These are phyloP conservation scores for Lasioglossum calceatum DNA, from an alignment of 2,888 invertebrate genomes.

Conservation along the genomic window DNA sequence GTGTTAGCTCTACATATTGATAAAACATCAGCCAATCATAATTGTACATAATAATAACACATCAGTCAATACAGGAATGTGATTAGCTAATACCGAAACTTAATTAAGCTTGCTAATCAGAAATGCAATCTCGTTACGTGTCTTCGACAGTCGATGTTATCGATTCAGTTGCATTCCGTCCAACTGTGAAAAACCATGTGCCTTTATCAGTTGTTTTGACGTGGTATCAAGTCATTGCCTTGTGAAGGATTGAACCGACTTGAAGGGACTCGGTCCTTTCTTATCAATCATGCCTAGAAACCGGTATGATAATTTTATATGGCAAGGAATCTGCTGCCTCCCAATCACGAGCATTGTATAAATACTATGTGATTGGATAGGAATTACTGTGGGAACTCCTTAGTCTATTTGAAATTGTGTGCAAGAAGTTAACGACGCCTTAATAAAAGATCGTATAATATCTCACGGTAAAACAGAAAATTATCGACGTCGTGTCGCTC, in stretches of 20 bases:
- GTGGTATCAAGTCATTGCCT: conserved; percentile 4
- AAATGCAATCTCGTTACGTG: not conserved
- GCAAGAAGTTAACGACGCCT: conserved; percentile 27
- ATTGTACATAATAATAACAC: not conserved
- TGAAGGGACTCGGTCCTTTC: not conserved
- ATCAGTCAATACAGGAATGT: not conserved
- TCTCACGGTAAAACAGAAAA: conserved; percentile 7
- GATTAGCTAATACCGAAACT: not conserved
- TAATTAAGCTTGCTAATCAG: conserved; percentile 7
- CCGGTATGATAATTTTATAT: conserved; percentile 38
- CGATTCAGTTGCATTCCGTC: not conserved
- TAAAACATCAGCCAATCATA: not conserved
- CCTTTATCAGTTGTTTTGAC: not conserved
- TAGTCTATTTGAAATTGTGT: not conserved
- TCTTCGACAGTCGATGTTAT: not conserved
- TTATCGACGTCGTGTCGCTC: not conserved
- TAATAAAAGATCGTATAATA: not conserved
- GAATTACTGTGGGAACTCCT: conserved; percentile 12
- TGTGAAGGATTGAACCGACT: conserved; percentile 15
- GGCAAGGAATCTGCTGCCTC: not conserved
- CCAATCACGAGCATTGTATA: not conserved
- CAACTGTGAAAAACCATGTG: not conserved
- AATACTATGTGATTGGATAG: conserved; percentile 2
- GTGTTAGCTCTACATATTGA: not conserved
- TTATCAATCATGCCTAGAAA: conserved; percentile 24